Evolutionary conservation across 2,113 vertebrate species (phyloP), one percentile per base, ranked within the genome.

Genomic region (Lasiurus borealis): DNA sequence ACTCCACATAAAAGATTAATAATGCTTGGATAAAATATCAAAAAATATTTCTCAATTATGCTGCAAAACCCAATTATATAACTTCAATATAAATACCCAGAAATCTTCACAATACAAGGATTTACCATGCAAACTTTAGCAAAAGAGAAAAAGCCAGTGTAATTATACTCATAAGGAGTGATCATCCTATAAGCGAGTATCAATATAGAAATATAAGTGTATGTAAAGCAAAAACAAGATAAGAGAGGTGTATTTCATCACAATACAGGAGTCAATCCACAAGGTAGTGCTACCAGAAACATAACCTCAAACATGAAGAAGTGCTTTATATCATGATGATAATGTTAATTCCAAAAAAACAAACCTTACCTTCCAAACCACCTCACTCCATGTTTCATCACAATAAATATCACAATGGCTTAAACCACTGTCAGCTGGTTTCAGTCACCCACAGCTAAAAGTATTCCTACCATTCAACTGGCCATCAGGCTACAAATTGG

Each of bases 1-100:
- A 57, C 25, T 85, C 9, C 13, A 68, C 29, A 36, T 91, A 95
- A 93, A 80, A 89, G 86, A 73, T 40, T 76, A 75, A 78, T 31
- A 75, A 34, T 76, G 1, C 31, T 50, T 73, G 54, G 13, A 72
- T 77, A 71, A 84, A 85, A 75, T 12, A 80, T 40, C 9, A 25
- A 91, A 57, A 62, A 62, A 62, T 62, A 62, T 9, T 25, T 10
- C 15, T 6, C 48, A 96, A n/a, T 57, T 89, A 77, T 16, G 19
- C 50, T 86, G 0, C 16, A 82, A 62, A 91, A 87, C 46, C 16
- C 6, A 73, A 44, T 82, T 57, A 71, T 52, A 92, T 15, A 27
- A 7, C 34, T 87, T 62, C 80, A 86, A 84, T 59, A 87, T n/a
- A 88, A 86, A 95, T 31, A 83, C 29, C 78, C 19, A 36, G 27